phyloP scores from a whole-genome alignment of 2,888 invertebrate species.

The Drosophila limbata region DNA sequence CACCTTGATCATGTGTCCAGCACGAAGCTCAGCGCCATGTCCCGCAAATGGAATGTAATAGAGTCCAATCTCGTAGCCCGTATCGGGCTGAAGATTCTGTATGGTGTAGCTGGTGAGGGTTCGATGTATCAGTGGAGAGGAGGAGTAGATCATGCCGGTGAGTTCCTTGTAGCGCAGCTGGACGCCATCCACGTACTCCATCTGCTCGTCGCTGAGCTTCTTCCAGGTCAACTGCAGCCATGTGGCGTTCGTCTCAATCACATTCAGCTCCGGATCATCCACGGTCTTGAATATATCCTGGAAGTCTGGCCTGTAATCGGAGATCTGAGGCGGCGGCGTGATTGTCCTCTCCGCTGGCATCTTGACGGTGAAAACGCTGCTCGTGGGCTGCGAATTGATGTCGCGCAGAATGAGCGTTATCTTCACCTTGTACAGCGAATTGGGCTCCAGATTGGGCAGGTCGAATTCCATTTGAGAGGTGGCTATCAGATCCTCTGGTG shows the following conservation, averaged over 20 bases:
- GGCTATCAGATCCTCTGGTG: slow-evolving; percentile 93
- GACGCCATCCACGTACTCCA: slow-evolving; percentile 94
- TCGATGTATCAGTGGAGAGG: slow-evolving; percentile 93
- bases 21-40: slow-evolving; percentile 91
- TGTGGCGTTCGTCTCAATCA: slow-evolving; percentile 91
- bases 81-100: slow-evolving; percentile 91
- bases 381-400: slow-evolving; percentile 91
- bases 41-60: slow-evolving; percentile 93
- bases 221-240: slow-evolving; percentile 93
- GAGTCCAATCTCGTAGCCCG: slow-evolving; percentile 93
- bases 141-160: slow-evolving; percentile 93
- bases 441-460: slow-evolving; percentile 90
- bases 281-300: slow-evolving; percentile 86
- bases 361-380: slow-evolving; percentile 90
- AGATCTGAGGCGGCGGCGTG: slow-evolving; percentile 85
- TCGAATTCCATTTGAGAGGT: slow-evolving; percentile 95
- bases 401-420: slow-evolving; percentile 92
- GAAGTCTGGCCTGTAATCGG: slow-evolving; percentile 85
- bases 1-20: slow-evolving; percentile 89
- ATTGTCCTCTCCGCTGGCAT: slow-evolving; percentile 87
- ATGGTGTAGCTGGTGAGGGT: slow-evolving; percentile 92
- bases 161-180: slow-evolving; percentile 94
- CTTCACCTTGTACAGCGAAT: slow-evolving; percentile 93
- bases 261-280: slow-evolving; percentile 90
- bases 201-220: slow-evolving; percentile 91